These are phyloP conservation scores for Clusia tigrina DNA, from an alignment of 2,888 invertebrate genomes.

Conservation along the genomic window DNA sequence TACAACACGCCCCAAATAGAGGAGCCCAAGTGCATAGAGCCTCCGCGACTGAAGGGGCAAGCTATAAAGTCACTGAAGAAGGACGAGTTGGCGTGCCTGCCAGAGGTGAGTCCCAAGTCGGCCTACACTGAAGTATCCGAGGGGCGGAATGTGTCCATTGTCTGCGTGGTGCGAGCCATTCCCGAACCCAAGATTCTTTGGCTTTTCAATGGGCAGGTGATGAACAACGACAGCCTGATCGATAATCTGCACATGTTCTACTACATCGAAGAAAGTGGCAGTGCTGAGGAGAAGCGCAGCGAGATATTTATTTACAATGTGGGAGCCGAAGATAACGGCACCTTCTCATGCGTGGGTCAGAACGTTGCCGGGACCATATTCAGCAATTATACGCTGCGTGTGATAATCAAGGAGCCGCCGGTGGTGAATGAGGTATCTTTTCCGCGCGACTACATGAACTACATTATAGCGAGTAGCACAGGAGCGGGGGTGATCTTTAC, in stretches of 20 bases:
- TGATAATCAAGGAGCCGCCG: slow-evolving; percentile 78
- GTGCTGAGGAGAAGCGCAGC: slow-evolving; percentile 76
- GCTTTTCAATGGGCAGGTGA: slow-evolving; percentile 83
- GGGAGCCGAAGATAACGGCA: slow-evolving; percentile 82
- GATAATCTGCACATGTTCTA: slow-evolving; percentile 75
- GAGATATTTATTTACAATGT: slow-evolving; percentile 82
- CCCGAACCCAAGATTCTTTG: slow-evolving; percentile 84
- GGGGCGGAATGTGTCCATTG: slow-evolving; percentile 82
- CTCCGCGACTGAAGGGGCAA: slow-evolving; percentile 72
- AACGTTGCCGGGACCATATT: slow-evolving; percentile 82
- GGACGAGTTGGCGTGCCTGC: slow-evolving; percentile 81
- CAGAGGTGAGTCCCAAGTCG: slow-evolving; percentile 78
- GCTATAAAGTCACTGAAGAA: slow-evolving; percentile 74
- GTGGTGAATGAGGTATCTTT: slow-evolving; percentile 74
- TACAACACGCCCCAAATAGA: slow-evolving; percentile 80
- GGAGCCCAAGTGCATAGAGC: slow-evolving; percentile 80
- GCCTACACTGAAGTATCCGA: slow-evolving; percentile 80
- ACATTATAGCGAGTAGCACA: slow-evolving; percentile 73
- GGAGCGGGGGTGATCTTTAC: slow-evolving; percentile 72
- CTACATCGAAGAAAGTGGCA: slow-evolving; percentile 75
- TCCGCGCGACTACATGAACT: slow-evolving; percentile 75
- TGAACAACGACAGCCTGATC: slow-evolving; percentile 78
- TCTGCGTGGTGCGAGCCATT: slow-evolving; percentile 81
- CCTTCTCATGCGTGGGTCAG: slow-evolving; percentile 84
- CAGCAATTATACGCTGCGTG: slow-evolving; percentile 82